Evolutionary conservation across 2,113 vertebrate species (phyloP).

Genomic region (Scytalopus superciliaris): DNA sequence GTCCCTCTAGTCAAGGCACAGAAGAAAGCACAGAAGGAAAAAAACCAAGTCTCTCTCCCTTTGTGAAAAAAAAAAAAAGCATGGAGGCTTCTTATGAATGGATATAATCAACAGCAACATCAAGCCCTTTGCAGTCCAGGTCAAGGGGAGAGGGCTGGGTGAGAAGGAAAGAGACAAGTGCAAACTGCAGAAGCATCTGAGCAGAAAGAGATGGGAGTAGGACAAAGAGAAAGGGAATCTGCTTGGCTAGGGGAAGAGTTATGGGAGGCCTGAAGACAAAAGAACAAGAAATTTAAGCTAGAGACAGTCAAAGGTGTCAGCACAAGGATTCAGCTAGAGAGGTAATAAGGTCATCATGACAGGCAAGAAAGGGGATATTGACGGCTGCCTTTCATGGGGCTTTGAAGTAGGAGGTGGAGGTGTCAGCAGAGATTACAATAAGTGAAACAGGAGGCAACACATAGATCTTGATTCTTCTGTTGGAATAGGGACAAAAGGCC

Average conservation of each 20-base stretch:
- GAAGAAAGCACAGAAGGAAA: background rate
- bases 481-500: background rate
- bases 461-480: background rate
- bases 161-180: background rate
- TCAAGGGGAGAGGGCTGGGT: background rate
- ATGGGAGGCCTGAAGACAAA: conserved; percentile 18
- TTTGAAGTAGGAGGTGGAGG: background rate
- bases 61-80: background rate
- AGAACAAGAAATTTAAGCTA: background rate
- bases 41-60: background rate
- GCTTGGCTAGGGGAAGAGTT: background rate
- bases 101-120: background rate
- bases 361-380: conserved; percentile 10
- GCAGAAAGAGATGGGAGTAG: background rate
- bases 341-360: conserved; percentile 30
- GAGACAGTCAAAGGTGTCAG: conserved; percentile 7
- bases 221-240: background rate
- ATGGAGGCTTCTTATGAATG: background rate
- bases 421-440: conserved; percentile 17
- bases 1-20: background rate
- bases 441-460: background rate
- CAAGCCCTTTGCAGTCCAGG: background rate
- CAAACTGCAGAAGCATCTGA: fast-evolving
- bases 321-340: background rate
- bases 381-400: background rate